These are phyloP conservation scores for Osmoderma eremita DNA, from an alignment of 2,888 invertebrate genomes.

Conservation along the genomic window DNA sequence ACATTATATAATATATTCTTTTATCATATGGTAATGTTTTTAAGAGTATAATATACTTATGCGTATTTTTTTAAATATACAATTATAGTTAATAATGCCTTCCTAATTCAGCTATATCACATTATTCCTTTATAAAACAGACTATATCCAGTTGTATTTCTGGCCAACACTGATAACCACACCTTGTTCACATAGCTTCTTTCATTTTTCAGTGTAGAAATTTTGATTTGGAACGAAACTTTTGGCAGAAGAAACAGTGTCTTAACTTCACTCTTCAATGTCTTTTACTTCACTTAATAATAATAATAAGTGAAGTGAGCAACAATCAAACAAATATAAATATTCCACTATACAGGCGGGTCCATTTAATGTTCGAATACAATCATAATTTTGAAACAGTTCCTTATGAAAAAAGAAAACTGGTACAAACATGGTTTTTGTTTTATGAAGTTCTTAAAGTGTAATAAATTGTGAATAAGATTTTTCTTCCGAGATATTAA, in stretches of 20 bases:
- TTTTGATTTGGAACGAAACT: constrained; percentile 6
- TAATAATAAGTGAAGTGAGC: constrained; percentile 27
- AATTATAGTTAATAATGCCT: constrained; percentile 35
- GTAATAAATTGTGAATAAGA: no score
- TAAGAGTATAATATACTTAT: constrained; percentile 11
- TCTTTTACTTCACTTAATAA: constrained; percentile 27
- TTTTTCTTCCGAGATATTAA: no score
- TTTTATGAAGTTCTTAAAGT: no score
- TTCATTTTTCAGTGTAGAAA: constrained; percentile 5
- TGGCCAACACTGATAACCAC: constrained; percentile 22
- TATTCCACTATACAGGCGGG: constrained; percentile 20
- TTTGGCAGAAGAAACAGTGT: neutral
- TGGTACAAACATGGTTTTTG: no score
- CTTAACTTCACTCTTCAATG: neutral
- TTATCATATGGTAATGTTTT: constrained; percentile 4
- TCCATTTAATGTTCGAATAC: no score
- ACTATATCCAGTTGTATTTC: constrained; percentile 11
- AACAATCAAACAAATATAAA: constrained; percentile 29
- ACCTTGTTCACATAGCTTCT: constrained; percentile 19
- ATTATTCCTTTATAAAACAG: constrained; percentile 43
- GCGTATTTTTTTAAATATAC: constrained; percentile 6
- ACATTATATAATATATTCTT: constrained; percentile 7
- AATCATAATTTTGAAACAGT: no score
- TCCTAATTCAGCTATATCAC: constrained; percentile 50
- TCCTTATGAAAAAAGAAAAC: no score